phyloP scores from a whole-genome alignment of 2,888 invertebrate genomes.

The Drosophila merina region DNA sequence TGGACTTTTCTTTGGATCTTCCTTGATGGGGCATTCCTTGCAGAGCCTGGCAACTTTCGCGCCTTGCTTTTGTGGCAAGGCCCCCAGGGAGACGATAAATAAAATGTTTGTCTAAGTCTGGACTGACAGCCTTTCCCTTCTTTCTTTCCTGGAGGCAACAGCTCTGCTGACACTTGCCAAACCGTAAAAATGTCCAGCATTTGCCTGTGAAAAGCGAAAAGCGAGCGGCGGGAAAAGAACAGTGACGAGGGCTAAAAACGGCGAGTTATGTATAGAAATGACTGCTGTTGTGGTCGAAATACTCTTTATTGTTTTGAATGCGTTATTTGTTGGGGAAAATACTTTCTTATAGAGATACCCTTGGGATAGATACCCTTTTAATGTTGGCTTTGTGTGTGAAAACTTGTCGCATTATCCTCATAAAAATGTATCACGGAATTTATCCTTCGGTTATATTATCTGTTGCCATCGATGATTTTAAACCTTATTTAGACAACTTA shows the following conservation, averaged over 20 bases:
- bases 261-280: conserved; percentile 63
- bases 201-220: conserved; percentile 55
- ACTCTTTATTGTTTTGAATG: not conserved
- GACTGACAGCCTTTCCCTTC: conserved; percentile 32
- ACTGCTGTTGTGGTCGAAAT: conserved; percentile 58
- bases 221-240: conserved; percentile 38
- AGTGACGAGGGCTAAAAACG: conserved; percentile 49
- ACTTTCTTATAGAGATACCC: not conserved
- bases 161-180: conserved; percentile 72
- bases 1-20: not conserved
- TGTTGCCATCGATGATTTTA: too few species aligned
- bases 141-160: conserved; percentile 27
- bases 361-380: not conserved
- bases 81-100: conserved; percentile 36
- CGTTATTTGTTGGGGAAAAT: not conserved
- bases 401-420: too few species aligned
- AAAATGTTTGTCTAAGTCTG: conserved; percentile 43
- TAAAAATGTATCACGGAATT: too few species aligned
- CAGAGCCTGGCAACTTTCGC: conserved; percentile 25
- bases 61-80: conserved; percentile 8
- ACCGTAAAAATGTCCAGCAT: conserved; percentile 75
- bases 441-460: too few species aligned
- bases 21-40: not conserved
- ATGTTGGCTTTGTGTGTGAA: not conserved
- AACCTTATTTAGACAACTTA: not conserved